Base-by-base conservation (phyloP, 2,888 invertebrate genomes). In the Leptura quadrifasciata region DNA sequence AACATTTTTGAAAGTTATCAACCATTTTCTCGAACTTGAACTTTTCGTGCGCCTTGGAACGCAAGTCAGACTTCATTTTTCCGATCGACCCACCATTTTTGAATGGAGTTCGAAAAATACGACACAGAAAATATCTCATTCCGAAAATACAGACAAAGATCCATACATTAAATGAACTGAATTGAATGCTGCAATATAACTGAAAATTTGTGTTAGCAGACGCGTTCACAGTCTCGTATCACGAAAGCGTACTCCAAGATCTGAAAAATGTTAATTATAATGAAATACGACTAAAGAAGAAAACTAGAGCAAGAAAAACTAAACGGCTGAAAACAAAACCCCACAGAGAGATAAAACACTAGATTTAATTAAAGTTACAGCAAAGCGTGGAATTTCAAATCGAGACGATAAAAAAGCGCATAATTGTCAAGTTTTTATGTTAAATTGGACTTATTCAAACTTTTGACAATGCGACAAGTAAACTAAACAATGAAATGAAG, bases 201-300 rank as follows among this genome's bases (percentile, higher is more conserved):
- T 5, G 6, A n/a, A n/a, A n/a, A 8, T 31, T 31, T 4, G 5
- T 31, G 8, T 31, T 31, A 31, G 27, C 3, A 31, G 27, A 8
- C 8, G 6, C 27, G 5, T 31, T 31, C 27, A 6, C 6, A n/a
- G n/a, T 24, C 24, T 6, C 58, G 24, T 12, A 58, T 24, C 21
- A 21, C n/a, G 1, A 24, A 58, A 58, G 24, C 20, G 58, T 15
- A 20, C 27, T 27, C 58, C 5, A 27, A 31, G 9, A 27, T 61
- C 18, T 61, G 17, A 31, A 61, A 27, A 61, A 61, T 61, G 27
- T 31, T 61, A 61, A 61, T 61, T 61, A 17, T 8, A 61, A 15
- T 61, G 60, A 61, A 61, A 61, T 61, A 31, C 31, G 31, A 15
- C 60, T 17, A 17, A 47, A n/a, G 60, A 6, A 27, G 31, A 61